Evolutionary conservation across 2,113 vertebrate genomes (phyloP).

Genomic region (Todiramphus chloris): DNA sequence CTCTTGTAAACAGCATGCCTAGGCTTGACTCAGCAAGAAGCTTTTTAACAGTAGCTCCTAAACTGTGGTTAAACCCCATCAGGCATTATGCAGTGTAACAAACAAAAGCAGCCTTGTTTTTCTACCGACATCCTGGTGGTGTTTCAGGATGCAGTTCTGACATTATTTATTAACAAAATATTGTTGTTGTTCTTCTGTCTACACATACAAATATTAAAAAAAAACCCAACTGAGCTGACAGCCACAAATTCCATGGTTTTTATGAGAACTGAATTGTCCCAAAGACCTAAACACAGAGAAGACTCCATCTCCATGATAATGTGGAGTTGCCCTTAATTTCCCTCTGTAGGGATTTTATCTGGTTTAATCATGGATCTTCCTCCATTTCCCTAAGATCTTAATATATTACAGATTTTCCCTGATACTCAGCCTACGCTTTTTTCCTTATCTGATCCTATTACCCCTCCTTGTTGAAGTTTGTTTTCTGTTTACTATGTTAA

Average conservation of each 20-base stretch:
- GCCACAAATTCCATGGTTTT: not conserved
- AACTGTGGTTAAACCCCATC: slow-evolving; percentile 64
- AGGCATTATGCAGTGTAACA: slow-evolving; percentile 32
- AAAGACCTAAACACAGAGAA: not conserved
- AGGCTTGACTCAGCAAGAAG: slow-evolving; percentile 66
- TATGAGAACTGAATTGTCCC: not conserved
- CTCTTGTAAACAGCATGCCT: slow-evolving; percentile 57
- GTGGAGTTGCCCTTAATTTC: slow-evolving; percentile 49
- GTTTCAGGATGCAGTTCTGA: slow-evolving; percentile 52
- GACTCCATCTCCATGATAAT: not conserved
- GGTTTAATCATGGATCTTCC: slow-evolving; percentile 17
- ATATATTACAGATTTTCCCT: slow-evolving; percentile 46
- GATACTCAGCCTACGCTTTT: slow-evolving; percentile 42
- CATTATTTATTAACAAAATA: slow-evolving; percentile 44
- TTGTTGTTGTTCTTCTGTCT: not conserved
- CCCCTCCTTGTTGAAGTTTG: slow-evolving; percentile 8
- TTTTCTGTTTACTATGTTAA: not conserved
- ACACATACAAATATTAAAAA: not conserved
- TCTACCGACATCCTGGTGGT: slow-evolving; percentile 13
- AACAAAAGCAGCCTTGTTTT: slow-evolving; percentile 71
- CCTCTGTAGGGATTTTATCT: slow-evolving; percentile 43
- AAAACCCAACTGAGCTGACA: not conserved
- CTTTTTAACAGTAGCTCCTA: slow-evolving; percentile 67
- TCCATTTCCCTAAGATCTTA: slow-evolving; percentile 43
- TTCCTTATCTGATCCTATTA: slow-evolving; percentile 51